phyloP scores from a whole-genome alignment of 2,113 vertebrate genomes.

The Sialia sialis region DNA sequence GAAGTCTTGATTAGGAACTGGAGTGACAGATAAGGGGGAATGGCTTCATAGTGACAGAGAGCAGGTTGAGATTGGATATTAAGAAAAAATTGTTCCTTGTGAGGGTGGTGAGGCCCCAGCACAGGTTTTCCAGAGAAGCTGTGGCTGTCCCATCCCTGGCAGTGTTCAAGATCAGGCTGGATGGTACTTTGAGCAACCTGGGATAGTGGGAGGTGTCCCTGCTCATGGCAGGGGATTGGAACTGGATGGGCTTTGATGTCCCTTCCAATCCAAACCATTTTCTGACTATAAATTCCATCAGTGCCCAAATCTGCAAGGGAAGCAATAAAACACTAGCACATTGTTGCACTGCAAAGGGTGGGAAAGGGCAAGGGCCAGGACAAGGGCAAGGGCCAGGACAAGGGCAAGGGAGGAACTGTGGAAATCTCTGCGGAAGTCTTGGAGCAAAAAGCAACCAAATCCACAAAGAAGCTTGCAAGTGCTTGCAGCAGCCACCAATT shows the following conservation, averaged over 20 bases:
- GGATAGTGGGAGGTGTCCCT: neutral
- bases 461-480: neutral
- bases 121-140: neutral
- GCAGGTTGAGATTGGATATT: accelerated
- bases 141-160: neutral
- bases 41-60: neutral
- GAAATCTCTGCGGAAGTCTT: neutral
- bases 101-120: neutral
- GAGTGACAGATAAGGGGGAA: neutral
- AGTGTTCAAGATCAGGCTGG: neutral
- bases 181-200: accelerated
- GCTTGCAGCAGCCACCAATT: neutral
- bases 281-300: neutral
- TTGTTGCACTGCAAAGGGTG: neutral
- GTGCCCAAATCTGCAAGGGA: neutral
- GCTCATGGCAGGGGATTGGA: neutral
- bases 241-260: neutral
- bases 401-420: neutral
- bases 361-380: neutral
- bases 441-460: neutral
- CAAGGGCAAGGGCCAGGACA: neutral
- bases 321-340: neutral
- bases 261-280: neutral
- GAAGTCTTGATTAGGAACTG: neutral
- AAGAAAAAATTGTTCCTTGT: neutral